These are phyloP conservation scores for Phyllopteryx taeniolatus DNA, from an alignment of 2,113 vertebrate genomes.

Conservation along the genomic window DNA sequence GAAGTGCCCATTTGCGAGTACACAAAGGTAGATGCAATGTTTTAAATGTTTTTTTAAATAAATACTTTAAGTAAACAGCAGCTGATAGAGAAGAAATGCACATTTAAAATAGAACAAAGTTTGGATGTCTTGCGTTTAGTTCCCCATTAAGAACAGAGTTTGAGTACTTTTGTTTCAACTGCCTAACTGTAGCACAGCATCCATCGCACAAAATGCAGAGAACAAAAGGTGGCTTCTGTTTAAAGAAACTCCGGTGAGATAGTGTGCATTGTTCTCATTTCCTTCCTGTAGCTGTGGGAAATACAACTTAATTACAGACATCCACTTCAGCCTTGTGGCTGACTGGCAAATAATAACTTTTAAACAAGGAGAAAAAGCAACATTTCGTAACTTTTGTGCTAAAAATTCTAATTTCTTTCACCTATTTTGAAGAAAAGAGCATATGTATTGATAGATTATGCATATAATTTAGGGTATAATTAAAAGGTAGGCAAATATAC, in stretches of 20 bases:
- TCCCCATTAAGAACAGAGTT: neutral
- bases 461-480: neutral
- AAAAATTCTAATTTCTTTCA: neutral
- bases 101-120: neutral
- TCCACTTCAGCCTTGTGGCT: constrained; percentile 37
- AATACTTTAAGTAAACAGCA: neutral
- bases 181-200: neutral
- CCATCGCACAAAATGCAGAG: neutral
- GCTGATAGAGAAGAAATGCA: neutral
- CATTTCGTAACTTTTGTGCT: neutral
- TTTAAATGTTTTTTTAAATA: neutral
- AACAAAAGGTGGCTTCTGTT: neutral
- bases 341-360: constrained; percentile 30
- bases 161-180: neutral
- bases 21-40: neutral
- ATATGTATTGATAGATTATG: neutral
- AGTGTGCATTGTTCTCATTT: constrained; percentile 62
- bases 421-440: neutral
- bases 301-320: constrained; percentile 51
- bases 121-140: neutral
- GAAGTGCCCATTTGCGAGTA: neutral
- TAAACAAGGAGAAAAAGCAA: neutral
- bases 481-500: neutral
- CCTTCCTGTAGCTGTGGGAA: constrained; percentile 57
- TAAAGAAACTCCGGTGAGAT: constrained; percentile 10